These are phyloP conservation scores for Noctua pronuba DNA, from an alignment of 2,888 invertebrate species.

Conservation along the genomic window DNA sequence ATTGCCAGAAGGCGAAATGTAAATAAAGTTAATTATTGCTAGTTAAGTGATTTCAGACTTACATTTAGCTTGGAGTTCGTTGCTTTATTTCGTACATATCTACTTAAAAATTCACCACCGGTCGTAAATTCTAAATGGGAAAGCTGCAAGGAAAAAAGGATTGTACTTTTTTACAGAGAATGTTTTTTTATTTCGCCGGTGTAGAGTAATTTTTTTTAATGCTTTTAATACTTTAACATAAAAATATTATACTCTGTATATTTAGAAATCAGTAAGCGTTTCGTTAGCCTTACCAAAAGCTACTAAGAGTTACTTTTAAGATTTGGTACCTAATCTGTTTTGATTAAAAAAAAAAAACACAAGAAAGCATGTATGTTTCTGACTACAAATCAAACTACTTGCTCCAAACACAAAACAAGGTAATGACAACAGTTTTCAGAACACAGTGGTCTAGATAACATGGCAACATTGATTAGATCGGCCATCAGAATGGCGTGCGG, in stretches of 20 bases:
- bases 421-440: constrained; percentile 48
- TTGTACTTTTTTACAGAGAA: neutral
- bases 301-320: neutral
- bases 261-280: neutral
- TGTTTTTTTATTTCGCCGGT: neutral
- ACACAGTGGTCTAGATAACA: constrained; percentile 51
- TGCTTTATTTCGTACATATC: constrained; percentile 60
- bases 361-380: neutral
- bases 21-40: constrained; percentile 87
- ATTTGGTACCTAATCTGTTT: neutral
- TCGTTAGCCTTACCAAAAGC: neutral
- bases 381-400: constrained; percentile 4
- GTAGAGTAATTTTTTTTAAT: neutral
- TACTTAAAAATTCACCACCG: constrained; percentile 67
- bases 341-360: neutral
- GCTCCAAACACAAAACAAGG: neutral
- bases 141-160: constrained; percentile 20
- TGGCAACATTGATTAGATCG: constrained; percentile 60
- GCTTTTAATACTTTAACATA: neutral
- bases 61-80: constrained; percentile 69
- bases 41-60: constrained; percentile 85
- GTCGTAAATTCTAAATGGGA: constrained; percentile 65
- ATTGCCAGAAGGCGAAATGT: constrained; percentile 79
- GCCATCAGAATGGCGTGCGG: constrained; percentile 59
- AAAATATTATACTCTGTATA: neutral